A percentile compares a stretch with the other conserved stretches of the same genome.
Evolutionary conservation across 2,113 vertebrate genomes (phyloP).

Genomic region (Python bivittatus): DNA sequence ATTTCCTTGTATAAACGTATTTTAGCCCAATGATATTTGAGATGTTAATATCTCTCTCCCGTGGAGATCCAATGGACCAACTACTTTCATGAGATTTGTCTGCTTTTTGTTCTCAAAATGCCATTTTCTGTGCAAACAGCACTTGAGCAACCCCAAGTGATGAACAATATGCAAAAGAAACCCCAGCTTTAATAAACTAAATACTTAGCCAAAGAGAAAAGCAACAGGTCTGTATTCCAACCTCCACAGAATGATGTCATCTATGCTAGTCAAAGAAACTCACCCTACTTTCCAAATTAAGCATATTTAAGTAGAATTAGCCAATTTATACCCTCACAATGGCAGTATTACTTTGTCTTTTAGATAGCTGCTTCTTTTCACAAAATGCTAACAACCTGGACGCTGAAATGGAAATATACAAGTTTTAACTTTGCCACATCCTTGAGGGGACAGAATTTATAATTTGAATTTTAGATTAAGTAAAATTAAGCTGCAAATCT

Average conservation of each 20-base stretch:
- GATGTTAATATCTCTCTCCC: background rate
- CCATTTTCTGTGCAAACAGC: background rate
- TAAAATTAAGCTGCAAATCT: background rate
- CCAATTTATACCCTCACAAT: background rate
- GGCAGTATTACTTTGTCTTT: background rate
- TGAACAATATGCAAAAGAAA: background rate
- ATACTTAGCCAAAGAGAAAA: background rate
- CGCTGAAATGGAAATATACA: background rate
- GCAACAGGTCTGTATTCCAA: background rate
- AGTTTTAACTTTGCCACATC: constrained; percentile 20
- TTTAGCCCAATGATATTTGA: background rate
- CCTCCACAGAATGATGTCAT: background rate
- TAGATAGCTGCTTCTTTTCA: background rate
- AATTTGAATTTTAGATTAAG: background rate
- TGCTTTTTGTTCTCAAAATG: background rate
- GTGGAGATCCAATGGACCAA: background rate
- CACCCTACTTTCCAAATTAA: constrained; percentile 8
- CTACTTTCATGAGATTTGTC: background rate
- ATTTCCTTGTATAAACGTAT: background rate
- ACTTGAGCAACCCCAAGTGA: background rate
- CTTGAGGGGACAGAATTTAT: background rate
- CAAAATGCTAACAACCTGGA: background rate
- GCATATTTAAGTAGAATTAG: background rate
- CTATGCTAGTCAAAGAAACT: background rate
- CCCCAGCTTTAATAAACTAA: background rate